A percentile compares a stretch with the other conserved stretches of the same genome.
These are phyloP conservation scores for Oscheius sp. DNA, from an alignment of 1,140 invertebrate genomes.

Conservation along the genomic window DNA sequence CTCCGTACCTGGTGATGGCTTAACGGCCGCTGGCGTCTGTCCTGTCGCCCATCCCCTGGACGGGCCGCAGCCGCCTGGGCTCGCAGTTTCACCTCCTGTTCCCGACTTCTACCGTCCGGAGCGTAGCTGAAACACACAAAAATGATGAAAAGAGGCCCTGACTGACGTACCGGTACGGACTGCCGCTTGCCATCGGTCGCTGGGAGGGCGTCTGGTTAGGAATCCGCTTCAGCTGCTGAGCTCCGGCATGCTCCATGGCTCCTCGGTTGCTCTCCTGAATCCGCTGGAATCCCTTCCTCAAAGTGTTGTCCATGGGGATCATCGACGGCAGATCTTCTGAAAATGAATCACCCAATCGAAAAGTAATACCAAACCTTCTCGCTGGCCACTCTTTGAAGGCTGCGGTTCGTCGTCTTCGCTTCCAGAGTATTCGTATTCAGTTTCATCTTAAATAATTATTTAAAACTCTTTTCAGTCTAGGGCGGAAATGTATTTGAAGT, in stretches of 20 bases:
- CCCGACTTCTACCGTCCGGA: neutral
- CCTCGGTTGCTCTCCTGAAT: constrained; percentile 72
- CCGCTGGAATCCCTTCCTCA: constrained; percentile 92
- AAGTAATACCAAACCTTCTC: constrained; percentile 21
- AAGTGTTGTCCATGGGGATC: constrained; percentile 82
- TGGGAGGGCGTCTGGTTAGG: constrained; percentile 27
- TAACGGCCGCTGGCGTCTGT: constrained; percentile 15
- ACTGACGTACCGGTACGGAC: neutral
- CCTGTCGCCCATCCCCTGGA: constrained; percentile 1
- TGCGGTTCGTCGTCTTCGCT: constrained; percentile 62
- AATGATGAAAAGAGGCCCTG: neutral
- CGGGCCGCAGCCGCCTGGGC: constrained; percentile 25
- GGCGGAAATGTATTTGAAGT: no score
- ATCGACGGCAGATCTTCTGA: constrained; percentile 77
- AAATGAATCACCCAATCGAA: neutral
- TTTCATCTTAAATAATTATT: constrained; percentile 38
- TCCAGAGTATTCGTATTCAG: constrained; percentile 59
- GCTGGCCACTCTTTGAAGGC: constrained; percentile 66
- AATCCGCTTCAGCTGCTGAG: constrained; percentile 59
- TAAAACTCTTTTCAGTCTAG: no score
- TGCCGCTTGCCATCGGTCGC: constrained; percentile 13
- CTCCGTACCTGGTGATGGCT: constrained; percentile 35
- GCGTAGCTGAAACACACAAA: neutral
- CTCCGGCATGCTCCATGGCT: constrained; percentile 71
- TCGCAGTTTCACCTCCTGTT: constrained; percentile 31